Percentiles rank a stretch among this genome's conserved stretches.
Conservation (phyloP, 2,797 vertebrate species). For the Fratercula arctica region DNA sequence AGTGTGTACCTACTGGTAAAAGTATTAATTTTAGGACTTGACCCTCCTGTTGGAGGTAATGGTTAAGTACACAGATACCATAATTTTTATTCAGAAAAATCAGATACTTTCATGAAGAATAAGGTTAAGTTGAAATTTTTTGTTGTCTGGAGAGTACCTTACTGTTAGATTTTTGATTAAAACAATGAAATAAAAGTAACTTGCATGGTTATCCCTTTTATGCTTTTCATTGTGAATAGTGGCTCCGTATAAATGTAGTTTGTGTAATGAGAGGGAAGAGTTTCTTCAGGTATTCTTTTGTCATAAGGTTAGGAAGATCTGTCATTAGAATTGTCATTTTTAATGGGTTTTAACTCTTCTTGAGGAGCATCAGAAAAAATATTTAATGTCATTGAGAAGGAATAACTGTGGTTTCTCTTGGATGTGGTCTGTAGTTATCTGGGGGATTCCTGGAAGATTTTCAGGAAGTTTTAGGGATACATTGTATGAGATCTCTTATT, state of each 20-base stretch:
- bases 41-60: background rate
- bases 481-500: background rate
- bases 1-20: background rate
- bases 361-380: background rate
- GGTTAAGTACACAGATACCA: background rate
- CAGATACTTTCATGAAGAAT: background rate
- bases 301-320: background rate
- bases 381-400: background rate
- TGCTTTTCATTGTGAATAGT: background rate
- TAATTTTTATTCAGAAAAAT: constrained; percentile 34
- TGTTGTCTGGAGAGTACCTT: background rate
- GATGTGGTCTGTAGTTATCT: background rate
- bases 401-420: background rate
- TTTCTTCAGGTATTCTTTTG: background rate
- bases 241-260: background rate
- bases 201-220: background rate
- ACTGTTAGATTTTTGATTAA: constrained; percentile 1
- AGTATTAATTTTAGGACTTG: background rate
- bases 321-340: background rate
- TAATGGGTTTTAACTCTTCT: background rate
- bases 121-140: background rate
- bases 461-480: background rate
- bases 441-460: background rate
- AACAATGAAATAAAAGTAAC: background rate
- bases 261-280: background rate